Base-by-base conservation (phyloP, 1,140 invertebrate species). In the Sinonovacula constricta region DNA sequence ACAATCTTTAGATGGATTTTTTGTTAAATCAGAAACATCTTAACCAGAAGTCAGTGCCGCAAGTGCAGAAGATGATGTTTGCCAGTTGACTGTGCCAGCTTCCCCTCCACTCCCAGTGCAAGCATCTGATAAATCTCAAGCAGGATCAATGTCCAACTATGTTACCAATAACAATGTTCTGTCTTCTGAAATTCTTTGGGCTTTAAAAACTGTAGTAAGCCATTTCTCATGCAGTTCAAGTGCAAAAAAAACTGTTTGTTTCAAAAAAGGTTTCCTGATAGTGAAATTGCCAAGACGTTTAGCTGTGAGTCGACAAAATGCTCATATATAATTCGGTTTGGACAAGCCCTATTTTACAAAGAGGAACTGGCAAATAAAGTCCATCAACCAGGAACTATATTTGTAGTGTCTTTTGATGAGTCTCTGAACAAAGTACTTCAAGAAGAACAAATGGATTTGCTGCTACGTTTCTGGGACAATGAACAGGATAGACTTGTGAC, bases 361-460 rank as follows among this genome's bases (percentile, higher is more conserved):
- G 45, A 65, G 22, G 49, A 60, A 3, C 57, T 63, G 24, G 12
- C 31, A 75, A 65, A 45, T 36, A 75, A 75, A 63, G 36, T 54
- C 49, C 53, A 34, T 14, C 31, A 65, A 39, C 45, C 59, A 54
- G 57, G 49, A 53, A 75, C 51, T 33, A 69, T 69, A 56, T 75
- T 65, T 75, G 71, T 79, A 53, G 53, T 79, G 22, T 80, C 39
- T 56, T 83, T 83, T 79, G 82, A 83, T 54, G 82, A 81, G 69
- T 71, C 74, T 31, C 75, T 79, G 1, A 79, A 81, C 65, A 59
- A 60, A 62, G 65, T 79, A 31, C 62, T 60, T 31, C 67, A 83
- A 74, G 36, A 66, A 54, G 54, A 78, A 67, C 80, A 81, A 74
- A 81, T 81, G 80, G 82, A 83, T 79, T 57, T 83, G 26, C 56